Evolutionary conservation across 2,888 invertebrate species (phyloP).

Genomic region (Metallyticus violacea): DNA sequence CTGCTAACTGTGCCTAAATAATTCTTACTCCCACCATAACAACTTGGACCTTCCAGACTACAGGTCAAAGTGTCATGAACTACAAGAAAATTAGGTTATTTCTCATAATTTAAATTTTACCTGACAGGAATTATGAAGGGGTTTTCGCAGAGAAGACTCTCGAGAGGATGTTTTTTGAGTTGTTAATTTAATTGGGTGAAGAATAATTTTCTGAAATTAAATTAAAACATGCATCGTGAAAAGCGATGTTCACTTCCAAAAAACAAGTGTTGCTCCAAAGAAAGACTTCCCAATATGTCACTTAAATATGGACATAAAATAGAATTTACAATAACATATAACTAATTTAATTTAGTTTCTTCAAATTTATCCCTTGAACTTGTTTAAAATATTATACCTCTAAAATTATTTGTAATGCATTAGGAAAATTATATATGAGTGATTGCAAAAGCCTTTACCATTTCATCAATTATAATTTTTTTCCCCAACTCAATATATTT

Average conservation of each 20-base stretch:
- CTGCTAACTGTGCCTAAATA: neutral
- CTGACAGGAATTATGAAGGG: constrained; percentile 56
- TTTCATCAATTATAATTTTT: too few species aligned
- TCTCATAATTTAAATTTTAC: constrained; percentile 36
- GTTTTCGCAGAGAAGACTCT: constrained; percentile 55
- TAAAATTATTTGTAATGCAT: too few species aligned
- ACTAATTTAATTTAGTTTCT: too few species aligned
- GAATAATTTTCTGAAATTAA: constrained; percentile 43
- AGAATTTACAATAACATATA: too few species aligned
- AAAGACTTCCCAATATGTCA: neutral
- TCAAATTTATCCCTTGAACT: too few species aligned
- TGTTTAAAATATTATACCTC: too few species aligned
- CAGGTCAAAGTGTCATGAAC: neutral
- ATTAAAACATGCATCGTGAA: neutral
- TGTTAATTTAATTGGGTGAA: constrained; percentile 57
- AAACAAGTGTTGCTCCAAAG: neutral
- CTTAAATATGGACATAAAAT: too few species aligned
- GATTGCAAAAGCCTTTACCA: too few species aligned
- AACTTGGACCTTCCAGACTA: neutral
- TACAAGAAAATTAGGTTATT: neutral
- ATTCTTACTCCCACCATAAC: neutral
- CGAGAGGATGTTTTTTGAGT: constrained; percentile 50
- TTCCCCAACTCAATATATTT: too few species aligned
- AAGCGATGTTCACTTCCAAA: neutral
- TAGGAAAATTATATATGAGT: too few species aligned